These are phyloP conservation scores for Carabus problematicus DNA, from an alignment of 2,888 invertebrate species.

Conservation along the genomic window DNA sequence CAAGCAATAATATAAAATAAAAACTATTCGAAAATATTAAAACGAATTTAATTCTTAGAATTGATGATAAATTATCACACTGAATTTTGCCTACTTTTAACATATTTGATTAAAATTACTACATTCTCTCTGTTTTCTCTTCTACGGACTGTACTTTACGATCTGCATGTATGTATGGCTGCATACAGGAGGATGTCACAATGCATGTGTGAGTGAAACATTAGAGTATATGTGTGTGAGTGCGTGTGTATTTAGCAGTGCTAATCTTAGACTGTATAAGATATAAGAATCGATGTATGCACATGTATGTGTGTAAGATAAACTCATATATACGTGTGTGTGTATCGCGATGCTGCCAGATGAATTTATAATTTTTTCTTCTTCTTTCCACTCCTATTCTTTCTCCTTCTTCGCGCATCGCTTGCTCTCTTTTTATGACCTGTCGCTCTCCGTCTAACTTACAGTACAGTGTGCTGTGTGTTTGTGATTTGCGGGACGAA, in stretches of 20 bases:
- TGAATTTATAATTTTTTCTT: conserved; percentile 53
- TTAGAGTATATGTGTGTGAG: conserved; percentile 6
- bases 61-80: no score
- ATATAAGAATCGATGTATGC: not conserved
- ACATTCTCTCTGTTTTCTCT: no score
- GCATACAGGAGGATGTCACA: no score
- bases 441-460: conserved; percentile 4
- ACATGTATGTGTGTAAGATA: not conserved
- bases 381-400: conserved; percentile 8
- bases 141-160: no score
- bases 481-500: conserved; percentile 30
- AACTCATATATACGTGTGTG: conserved; percentile 44
- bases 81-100: no score
- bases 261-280: not conserved
- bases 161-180: no score
- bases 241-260: conserved; percentile 12
- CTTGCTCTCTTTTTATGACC: not conserved
- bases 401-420: conserved; percentile 1
- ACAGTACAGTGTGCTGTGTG: conserved; percentile 7
- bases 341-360: conserved; percentile 47
- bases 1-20: no score
- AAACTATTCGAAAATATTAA: no score
- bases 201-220: no score
- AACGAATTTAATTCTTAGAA: no score
- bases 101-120: no score